Base-by-base conservation (phyloP, 2,113 vertebrate species). In the Serilophus lunatus region DNA sequence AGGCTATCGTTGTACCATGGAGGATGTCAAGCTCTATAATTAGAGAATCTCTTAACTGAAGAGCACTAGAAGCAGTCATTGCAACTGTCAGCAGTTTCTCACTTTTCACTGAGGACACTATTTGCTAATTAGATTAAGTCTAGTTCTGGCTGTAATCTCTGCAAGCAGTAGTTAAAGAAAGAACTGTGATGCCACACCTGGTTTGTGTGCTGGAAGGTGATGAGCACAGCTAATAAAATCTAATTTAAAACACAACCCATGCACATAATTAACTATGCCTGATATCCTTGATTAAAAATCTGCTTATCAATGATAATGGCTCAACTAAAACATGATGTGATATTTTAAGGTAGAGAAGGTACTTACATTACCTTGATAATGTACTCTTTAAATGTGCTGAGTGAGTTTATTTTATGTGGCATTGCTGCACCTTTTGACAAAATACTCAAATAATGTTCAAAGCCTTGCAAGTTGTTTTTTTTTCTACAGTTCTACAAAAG, bases 251-350 rank as follows among this genome's bases (percentile, higher is more conserved):
- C 79, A 85, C 90, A 98, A 70, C 28, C 85, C 88, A 92, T 94
- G 92, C 96, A 92, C 82, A 79, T 97, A 98, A 98, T 98, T 97
- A 98, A 97, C 64, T 87, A 56, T 82, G 76, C 86, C 76, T 97
- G 97, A 97, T 97, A 97, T 97, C 92, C 85, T 97, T 97, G 95
- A 97, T 97, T 97, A 97, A 97, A 98, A 98, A 96, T 96, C 90
- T 97, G 93, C 95, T 97, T 97, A 97, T 97, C 85, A 94, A 74
- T 92, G 82, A 90, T 96, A 97, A 97, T 77, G 54, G 54, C 82
- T 95, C 28, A 90, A 88, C 56, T 93, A 70, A 94, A 95, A 92
- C 64, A 95, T 7, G 3, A 83, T 79, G 78, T 82, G 93, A 92
- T 95, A 93, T 74, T 94, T 93, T 95, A 92, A 91, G 92, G 68